Percentiles rank a stretch among this genome's conserved stretches.
phyloP scores from a whole-genome alignment of 92 coral and sea anemone species.

The Blastomussa wellsi region DNA sequence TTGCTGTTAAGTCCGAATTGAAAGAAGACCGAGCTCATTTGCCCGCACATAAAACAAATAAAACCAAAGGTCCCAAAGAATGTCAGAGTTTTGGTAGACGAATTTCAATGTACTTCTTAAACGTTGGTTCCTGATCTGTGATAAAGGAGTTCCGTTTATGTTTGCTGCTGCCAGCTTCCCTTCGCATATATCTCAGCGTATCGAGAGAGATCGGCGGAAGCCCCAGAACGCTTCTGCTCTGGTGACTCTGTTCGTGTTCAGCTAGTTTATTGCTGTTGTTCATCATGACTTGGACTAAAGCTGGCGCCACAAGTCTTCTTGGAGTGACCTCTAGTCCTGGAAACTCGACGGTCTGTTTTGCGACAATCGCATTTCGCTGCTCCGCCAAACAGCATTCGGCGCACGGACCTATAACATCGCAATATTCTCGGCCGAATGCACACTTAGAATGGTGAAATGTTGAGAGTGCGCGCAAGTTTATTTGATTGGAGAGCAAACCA shows the following conservation, averaged over 20 bases:
- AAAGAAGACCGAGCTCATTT: too few species aligned
- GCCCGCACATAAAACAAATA: too few species aligned
- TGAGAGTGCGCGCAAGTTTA: slow-evolving; percentile 36
- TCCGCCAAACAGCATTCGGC: slow-evolving; percentile 68
- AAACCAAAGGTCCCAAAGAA: too few species aligned
- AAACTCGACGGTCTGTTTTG: slow-evolving; percentile 70
- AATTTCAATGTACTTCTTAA: slow-evolving; percentile 77
- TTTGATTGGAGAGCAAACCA: slow-evolving; percentile 60
- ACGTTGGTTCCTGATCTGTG: slow-evolving; percentile 39
- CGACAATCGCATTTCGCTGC: slow-evolving; percentile 67
- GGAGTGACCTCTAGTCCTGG: slow-evolving; percentile 87
- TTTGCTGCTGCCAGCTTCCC: slow-evolving; percentile 80
- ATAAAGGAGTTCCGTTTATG: slow-evolving; percentile 50
- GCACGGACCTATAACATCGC: slow-evolving; percentile 88
- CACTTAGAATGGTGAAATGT: slow-evolving; percentile 40
- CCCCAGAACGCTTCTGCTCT: slow-evolving; percentile 38
- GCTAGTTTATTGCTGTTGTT: slow-evolving; percentile 2
- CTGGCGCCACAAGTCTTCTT: slow-evolving; percentile 76
- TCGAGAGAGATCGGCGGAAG: slow-evolving; percentile 69
- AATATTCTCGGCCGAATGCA: slow-evolving; percentile 67
- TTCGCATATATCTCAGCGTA: slow-evolving; percentile 75
- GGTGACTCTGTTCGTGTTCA: slow-evolving; percentile 30
- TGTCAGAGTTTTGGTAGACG: slow-evolving; percentile 79
- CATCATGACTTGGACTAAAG: slow-evolving; percentile 65
- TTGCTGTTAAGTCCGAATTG: neutral